Conservation (phyloP, 2,113 vertebrate genomes). For the Burhinus oedicnemus region DNA sequence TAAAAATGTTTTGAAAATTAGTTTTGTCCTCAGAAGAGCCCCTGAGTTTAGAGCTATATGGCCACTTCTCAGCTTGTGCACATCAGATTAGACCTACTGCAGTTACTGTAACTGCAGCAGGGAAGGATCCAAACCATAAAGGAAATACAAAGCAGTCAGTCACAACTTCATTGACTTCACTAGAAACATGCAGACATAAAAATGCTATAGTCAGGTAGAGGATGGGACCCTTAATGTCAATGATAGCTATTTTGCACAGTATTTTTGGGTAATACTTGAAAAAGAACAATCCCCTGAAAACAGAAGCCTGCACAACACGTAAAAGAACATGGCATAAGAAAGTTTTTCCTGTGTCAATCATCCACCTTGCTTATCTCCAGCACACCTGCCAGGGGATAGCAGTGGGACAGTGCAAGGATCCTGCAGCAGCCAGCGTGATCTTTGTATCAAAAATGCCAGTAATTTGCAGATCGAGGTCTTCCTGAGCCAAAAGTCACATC, state of each 20-base stretch:
- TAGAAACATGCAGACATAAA: not conserved
- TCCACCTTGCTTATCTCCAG: not conserved
- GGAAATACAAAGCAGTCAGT: not conserved
- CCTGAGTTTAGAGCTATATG: not conserved
- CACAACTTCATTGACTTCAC: not conserved
- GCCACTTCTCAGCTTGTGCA: not conserved
- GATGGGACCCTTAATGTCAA: not conserved
- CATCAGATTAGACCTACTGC: not conserved
- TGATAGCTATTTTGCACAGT: not conserved
- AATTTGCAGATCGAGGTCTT: not conserved
- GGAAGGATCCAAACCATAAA: not conserved
- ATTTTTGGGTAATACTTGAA: not conserved
- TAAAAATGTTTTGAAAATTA: constrained; percentile 30
- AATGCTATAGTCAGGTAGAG: not conserved
- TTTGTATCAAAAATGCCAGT: not conserved
- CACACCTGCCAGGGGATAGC: not conserved
- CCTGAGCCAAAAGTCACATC: not conserved
- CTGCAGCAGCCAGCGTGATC: not conserved
- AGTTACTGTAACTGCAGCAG: not conserved
- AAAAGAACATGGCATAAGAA: not conserved
- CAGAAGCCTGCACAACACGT: not conserved
- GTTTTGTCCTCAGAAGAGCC: constrained; percentile 21
- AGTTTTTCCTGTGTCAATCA: not conserved
- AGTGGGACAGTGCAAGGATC: not conserved
- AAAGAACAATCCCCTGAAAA: not conserved